A percentile compares a stretch with the other conserved stretches of the same genome.
These are phyloP conservation scores for Omphaloscelis lunosa DNA, from an alignment of 2,888 invertebrate species.

Conservation along the genomic window DNA sequence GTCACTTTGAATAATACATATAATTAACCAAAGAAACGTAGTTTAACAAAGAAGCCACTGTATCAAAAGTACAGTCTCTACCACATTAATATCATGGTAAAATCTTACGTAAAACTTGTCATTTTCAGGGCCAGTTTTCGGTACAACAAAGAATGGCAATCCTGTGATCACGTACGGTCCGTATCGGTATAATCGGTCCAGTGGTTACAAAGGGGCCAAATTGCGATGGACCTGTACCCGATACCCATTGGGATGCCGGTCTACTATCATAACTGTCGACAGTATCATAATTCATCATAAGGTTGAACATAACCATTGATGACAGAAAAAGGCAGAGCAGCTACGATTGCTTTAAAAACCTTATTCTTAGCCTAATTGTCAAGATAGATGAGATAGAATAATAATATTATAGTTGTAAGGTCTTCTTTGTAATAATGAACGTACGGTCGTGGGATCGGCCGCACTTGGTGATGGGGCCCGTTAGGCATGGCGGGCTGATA, in stretches of 20 bases:
- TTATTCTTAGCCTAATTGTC: background rate
- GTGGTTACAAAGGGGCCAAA: slow-evolving; percentile 57
- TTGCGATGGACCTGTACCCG: slow-evolving; percentile 64
- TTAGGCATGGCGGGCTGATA: no score
- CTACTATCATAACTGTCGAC: slow-evolving; percentile 52
- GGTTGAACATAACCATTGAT: slow-evolving; percentile 33
- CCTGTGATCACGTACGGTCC: slow-evolving; percentile 50
- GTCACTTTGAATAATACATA: background rate
- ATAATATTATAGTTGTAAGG: background rate
- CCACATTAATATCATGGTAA: background rate
- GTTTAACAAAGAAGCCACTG: background rate
- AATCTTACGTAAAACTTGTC: background rate
- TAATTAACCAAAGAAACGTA: background rate
- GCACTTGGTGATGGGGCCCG: no score
- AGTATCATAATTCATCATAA: slow-evolving; percentile 28
- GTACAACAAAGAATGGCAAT: slow-evolving; percentile 38
- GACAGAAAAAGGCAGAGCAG: background rate
- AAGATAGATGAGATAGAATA: background rate
- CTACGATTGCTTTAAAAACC: background rate
- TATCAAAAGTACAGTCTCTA: background rate
- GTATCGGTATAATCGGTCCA: slow-evolving; percentile 45
- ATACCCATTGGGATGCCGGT: slow-evolving; percentile 43
- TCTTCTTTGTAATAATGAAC: no score
- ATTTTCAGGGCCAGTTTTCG: slow-evolving; percentile 55
- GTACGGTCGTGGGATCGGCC: no score